These are phyloP conservation scores for Porites lutea DNA, from an alignment of 64 coral and sea anemone genomes.

Conservation along the genomic window DNA sequence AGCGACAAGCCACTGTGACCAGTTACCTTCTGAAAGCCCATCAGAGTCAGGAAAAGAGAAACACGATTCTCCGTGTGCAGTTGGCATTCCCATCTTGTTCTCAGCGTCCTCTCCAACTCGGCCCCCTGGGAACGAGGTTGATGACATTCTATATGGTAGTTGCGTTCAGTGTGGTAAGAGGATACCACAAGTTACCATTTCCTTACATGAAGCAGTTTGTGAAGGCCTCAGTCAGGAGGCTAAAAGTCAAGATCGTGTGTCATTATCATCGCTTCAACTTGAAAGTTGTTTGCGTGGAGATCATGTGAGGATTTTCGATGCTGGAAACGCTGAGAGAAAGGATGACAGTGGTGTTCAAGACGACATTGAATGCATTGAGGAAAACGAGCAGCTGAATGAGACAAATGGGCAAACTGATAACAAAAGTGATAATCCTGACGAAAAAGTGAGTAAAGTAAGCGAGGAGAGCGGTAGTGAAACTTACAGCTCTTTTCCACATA, in stretches of 20 bases:
- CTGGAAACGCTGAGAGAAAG: background rate
- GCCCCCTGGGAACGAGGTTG: background rate
- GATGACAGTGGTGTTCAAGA: background rate
- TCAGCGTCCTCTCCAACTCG: too few species aligned
- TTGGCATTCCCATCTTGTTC: too few species aligned
- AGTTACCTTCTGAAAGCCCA: too few species aligned
- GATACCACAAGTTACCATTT: constrained; percentile 24
- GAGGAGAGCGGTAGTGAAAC: background rate
- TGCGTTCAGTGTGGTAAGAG: constrained; percentile 52
- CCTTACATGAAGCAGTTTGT: constrained; percentile 62
- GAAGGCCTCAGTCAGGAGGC: constrained; percentile 27
- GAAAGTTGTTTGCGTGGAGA: background rate
- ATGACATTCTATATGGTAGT: background rate
- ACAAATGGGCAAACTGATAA: too few species aligned
- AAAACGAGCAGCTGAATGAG: background rate
- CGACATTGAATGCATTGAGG: background rate
- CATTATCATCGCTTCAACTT: constrained; percentile 4
- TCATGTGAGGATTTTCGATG: background rate
- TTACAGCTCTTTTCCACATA: too few species aligned
- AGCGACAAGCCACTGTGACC: too few species aligned
- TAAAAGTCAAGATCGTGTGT: constrained; percentile 21
- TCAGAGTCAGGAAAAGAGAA: too few species aligned
- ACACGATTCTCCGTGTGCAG: too few species aligned
- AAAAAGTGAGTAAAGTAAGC: background rate
- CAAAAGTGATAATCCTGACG: background rate